A percentile compares a stretch with the other conserved stretches of the same genome.
Conservation (phyloP, 1,140 invertebrate species). For the Drosophila cardini region DNA sequence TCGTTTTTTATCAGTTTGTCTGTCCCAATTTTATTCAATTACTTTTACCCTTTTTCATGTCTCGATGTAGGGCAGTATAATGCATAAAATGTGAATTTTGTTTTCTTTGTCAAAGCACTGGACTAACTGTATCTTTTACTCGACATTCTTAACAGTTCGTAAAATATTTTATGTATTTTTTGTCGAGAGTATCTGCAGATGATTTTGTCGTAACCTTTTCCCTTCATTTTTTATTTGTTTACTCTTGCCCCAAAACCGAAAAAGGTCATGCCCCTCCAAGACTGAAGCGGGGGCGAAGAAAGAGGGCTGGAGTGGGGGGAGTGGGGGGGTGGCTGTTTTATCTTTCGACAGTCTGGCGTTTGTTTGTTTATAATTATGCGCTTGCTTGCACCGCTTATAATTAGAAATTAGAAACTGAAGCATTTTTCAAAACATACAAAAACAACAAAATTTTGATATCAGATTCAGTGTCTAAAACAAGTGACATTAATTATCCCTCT, state of each 20-base stretch:
- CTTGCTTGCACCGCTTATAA: constrained; percentile 64
- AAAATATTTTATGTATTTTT: not conserved
- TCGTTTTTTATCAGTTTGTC: too few relatives aligned
- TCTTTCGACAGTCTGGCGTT: constrained; percentile 18
- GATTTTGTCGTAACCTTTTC: constrained; percentile 15
- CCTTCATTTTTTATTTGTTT: constrained; percentile 35
- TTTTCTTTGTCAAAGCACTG: too few relatives aligned
- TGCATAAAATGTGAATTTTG: too few relatives aligned
- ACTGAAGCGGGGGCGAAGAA: not conserved
- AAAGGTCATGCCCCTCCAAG: constrained; percentile 68
- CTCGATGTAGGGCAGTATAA: too few relatives aligned
- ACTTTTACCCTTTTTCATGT: too few relatives aligned
- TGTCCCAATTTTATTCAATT: too few relatives aligned
- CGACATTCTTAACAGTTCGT: constrained; percentile 8
- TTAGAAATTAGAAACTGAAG: constrained; percentile 73
- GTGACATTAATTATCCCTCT: constrained; percentile 20
- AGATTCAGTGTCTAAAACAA: constrained; percentile 38
- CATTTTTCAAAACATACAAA: constrained; percentile 41
- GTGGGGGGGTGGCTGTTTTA: not conserved
- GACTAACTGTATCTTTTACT: constrained; percentile 10
- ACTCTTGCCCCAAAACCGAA: constrained; percentile 26
- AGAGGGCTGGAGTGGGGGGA: not conserved
- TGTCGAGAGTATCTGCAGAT: constrained; percentile 17
- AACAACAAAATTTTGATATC: constrained; percentile 43
- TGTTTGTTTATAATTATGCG: constrained; percentile 79